phyloP scores from a whole-genome alignment of 2,797 vertebrate genomes.

The Chaenodraco wilsoni region DNA sequence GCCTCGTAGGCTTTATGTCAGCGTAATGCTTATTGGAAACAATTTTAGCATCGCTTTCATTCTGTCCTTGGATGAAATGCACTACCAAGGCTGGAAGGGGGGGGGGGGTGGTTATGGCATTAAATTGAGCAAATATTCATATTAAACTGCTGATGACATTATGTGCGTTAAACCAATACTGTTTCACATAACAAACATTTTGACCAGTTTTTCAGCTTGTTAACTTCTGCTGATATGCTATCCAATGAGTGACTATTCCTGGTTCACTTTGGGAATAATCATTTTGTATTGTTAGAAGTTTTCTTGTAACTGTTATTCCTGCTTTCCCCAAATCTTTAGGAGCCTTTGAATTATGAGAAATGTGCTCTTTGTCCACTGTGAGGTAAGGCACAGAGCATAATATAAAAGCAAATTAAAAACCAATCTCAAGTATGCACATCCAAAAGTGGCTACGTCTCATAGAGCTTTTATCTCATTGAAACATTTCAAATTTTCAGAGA shows the following conservation, averaged over 20 bases:
- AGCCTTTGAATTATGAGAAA: too few species aligned
- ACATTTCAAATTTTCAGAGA: too few species aligned
- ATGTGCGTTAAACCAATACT: slow-evolving; percentile 2
- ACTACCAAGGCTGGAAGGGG: background rate
- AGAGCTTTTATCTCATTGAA: too few species aligned
- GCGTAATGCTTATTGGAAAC: slow-evolving; percentile 49
- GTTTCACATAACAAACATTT: background rate
- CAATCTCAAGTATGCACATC: too few species aligned
- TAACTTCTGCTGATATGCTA: background rate
- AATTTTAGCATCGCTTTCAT: slow-evolving; percentile 52
- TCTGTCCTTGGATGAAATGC: slow-evolving; percentile 39
- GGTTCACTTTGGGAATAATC: background rate
- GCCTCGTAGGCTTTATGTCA: slow-evolving; percentile 51
- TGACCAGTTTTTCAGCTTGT: background rate
- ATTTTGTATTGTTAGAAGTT: background rate
- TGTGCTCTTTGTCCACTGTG: too few species aligned
- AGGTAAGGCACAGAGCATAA: too few species aligned
- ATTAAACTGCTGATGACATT: slow-evolving; percentile 14
- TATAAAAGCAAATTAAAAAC: too few species aligned
- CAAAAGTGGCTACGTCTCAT: too few species aligned
- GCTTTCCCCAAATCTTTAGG: background rate
- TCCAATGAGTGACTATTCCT: background rate
- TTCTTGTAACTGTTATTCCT: background rate
- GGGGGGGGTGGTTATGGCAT: slow-evolving; percentile 4
- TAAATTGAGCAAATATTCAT: background rate